Base-by-base conservation (phyloP, 2,797 vertebrate genomes). In the Limnodromus scolopaceus region DNA sequence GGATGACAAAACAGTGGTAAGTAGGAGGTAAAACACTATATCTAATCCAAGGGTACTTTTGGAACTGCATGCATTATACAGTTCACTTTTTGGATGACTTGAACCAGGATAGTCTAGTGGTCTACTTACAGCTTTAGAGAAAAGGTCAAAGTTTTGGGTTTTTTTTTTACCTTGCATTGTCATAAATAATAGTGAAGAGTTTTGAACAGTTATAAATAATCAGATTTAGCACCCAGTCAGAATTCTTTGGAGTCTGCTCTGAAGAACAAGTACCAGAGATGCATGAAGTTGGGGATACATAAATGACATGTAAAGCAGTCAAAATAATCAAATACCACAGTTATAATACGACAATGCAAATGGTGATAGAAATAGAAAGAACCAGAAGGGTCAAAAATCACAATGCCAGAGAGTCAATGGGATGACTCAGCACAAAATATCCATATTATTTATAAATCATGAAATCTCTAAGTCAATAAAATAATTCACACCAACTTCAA, bases 1-100 rank as follows among this genome's bases (percentile, higher is more conserved):
- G 39, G 8, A 55, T 95, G 39, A 46, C 34, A 86, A 89, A 94
- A 54, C 39, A 84, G 49, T 88, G 51, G 24, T 93, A 94, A 96
- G 36, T 65, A 93, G 76, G 66, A 91, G 51, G 36, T 82, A 89
- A 92, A 94, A 76, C 28, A 69, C 61, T 79, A 43, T 60, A 66
- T 60, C 88, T 39, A 91, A 49, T 69, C 55, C 25, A 63, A 34
- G 25, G 22, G 16, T 49, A 74, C 7, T 69, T 94, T 71, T 78
- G 71, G 69, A 89, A 76, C 54, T 60, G 61, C 49, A 81, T 4
- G 3, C 36, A 41, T 77, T 28, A 3, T 46, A 24, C 6, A 81
- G 77, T 51, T 91, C 24, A 32, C 14, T 84, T 57, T 84, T 78
- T 60, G 23, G 77, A 78, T 58, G 1, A 51, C 36, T 74, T 69